These are phyloP conservation scores for Acanthosepion lycidas DNA, from an alignment of 2,888 invertebrate genomes.

Conservation along the genomic window DNA sequence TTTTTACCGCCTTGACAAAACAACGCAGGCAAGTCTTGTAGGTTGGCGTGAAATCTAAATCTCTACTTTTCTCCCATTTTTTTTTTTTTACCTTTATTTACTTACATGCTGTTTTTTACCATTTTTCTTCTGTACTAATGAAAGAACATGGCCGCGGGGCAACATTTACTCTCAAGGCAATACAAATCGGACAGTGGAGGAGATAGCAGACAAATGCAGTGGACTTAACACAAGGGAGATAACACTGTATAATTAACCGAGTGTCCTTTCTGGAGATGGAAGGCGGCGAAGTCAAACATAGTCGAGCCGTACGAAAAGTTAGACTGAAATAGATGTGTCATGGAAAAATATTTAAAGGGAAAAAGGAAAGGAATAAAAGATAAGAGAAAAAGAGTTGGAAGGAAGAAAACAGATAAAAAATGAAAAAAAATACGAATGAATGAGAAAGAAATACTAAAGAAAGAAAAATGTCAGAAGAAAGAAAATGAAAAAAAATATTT, in stretches of 20 bases:
- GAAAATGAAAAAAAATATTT: too few relatives aligned
- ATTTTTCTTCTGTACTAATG: background rate
- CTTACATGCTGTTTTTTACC: background rate
- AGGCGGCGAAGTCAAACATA: background rate
- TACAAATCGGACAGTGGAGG: background rate
- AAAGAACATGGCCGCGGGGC: background rate
- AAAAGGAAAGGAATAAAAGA: background rate
- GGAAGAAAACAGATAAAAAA: background rate
- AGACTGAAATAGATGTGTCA: too few relatives aligned
- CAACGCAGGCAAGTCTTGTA: background rate
- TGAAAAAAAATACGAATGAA: background rate
- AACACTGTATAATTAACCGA: background rate
- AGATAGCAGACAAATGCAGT: background rate
- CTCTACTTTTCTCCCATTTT: background rate
- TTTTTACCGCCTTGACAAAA: background rate
- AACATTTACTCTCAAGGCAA: background rate
- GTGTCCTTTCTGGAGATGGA: constrained; percentile 1
- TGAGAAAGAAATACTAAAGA: background rate
- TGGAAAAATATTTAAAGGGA: background rate
- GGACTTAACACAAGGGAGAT: constrained; percentile 9
- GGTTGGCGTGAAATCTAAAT: background rate
- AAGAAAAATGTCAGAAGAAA: too few relatives aligned
- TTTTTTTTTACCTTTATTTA: background rate
- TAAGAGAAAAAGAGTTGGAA: background rate
- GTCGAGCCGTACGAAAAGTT: too few relatives aligned